These are phyloP conservation scores for Gavialis gangeticus DNA, from an alignment of 2,113 vertebrate species.

Conservation along the genomic window DNA sequence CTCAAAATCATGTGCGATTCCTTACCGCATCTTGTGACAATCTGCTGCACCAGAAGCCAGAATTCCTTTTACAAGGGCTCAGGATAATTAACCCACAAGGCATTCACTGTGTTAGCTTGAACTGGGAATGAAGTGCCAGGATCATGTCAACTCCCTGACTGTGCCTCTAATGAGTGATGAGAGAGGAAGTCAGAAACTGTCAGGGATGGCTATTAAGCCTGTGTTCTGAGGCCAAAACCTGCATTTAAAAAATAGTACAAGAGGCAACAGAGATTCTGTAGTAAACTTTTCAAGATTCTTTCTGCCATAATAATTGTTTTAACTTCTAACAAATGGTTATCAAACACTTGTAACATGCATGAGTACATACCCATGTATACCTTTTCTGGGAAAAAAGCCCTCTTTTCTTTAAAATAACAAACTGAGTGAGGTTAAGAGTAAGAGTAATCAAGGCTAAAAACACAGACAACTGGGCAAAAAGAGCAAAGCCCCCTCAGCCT, in stretches of 20 bases:
- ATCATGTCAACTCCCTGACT: constrained; percentile 9
- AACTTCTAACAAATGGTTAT: not conserved
- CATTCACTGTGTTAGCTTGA: not conserved
- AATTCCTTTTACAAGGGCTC: constrained; percentile 57
- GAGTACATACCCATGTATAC: not conserved
- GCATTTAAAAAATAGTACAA: constrained; percentile 24
- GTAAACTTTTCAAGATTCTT: not conserved
- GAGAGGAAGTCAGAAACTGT: constrained; percentile 13
- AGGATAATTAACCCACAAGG: constrained; percentile 51
- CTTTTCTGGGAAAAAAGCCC: not conserved
- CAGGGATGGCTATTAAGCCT: not conserved
- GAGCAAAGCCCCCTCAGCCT: not conserved
- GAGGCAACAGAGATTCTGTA: not conserved
- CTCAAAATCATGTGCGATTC: constrained; percentile 5
- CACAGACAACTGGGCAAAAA: not conserved
- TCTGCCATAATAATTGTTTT: not conserved
- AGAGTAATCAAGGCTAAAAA: not conserved
- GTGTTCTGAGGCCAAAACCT: not conserved
- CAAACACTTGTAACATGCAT: not conserved
- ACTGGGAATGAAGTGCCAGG: constrained; percentile 14
- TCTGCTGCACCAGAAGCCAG: constrained; percentile 54
- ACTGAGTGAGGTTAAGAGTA: not conserved
- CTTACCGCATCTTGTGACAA: constrained; percentile 47
- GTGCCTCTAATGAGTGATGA: constrained; percentile 19
- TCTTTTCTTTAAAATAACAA: not conserved